These are phyloP conservation scores for Platycnemis pennipes DNA, from an alignment of 2,888 invertebrate species.

Conservation along the genomic window DNA sequence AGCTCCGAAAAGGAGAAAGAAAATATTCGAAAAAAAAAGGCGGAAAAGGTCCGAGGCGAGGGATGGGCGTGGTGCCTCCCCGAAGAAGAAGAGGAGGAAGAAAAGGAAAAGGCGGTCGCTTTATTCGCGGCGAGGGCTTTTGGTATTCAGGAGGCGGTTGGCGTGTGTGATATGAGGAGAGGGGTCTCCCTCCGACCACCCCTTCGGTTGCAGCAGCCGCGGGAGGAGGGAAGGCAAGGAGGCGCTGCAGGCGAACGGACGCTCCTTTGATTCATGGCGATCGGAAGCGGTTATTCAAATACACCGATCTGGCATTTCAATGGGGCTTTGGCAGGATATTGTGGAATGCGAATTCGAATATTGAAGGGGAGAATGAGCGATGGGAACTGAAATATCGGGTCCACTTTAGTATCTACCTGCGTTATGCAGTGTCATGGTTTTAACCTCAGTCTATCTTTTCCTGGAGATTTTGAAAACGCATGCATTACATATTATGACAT, in stretches of 20 bases:
- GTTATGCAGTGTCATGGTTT: no score
- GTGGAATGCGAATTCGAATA: no score
- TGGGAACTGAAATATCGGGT: no score
- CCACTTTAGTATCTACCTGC: no score
- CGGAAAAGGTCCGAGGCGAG: neutral
- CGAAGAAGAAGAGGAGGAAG: neutral
- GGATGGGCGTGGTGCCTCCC: neutral
- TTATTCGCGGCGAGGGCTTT: neutral
- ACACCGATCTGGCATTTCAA: neutral
- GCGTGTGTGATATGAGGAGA: neutral
- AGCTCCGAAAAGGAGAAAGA: neutral
- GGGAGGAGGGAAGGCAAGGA: neutral
- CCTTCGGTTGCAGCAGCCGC: neutral
- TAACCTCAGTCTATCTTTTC: no score
- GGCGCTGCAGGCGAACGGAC: neutral
- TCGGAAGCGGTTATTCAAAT: neutral
- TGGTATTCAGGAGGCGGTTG: neutral
- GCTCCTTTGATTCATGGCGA: neutral
- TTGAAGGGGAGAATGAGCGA: no score
- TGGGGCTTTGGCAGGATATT: neutral
- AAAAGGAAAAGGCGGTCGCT: neutral
- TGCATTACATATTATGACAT: no score
- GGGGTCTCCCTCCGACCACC: neutral
- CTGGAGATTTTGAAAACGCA: no score
- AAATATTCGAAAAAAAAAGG: neutral